These are phyloP conservation scores for Eudyptes chrysolophus DNA, from an alignment of 2,113 vertebrate species.

Conservation along the genomic window DNA sequence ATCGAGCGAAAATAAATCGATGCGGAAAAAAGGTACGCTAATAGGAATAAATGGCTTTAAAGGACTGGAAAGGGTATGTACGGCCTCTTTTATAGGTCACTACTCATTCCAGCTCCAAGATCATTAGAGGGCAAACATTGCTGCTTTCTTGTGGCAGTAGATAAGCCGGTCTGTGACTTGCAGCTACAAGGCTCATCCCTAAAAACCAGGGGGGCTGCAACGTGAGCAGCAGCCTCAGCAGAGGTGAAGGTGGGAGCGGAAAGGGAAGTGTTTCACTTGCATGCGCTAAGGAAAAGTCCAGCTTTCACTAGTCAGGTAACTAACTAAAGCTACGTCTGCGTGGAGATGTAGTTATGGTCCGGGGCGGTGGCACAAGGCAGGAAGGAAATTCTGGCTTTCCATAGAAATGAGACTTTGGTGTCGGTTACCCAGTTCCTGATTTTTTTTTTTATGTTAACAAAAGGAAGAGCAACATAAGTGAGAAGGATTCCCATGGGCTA, in stretches of 20 bases:
- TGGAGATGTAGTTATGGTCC: not conserved
- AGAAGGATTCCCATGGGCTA: constrained; percentile 26
- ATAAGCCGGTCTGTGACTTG: not conserved
- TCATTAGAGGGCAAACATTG: not conserved
- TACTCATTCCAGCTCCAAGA: not conserved
- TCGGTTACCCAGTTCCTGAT: not conserved
- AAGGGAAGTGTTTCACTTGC: accelerated
- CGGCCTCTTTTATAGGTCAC: not conserved
- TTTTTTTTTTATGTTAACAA: not conserved
- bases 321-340: not conserved
- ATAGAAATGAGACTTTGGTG: not conserved
- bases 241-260: not conserved
- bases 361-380: too few species aligned
- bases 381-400: not conserved
- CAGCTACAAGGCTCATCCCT: not conserved
- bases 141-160: not conserved
- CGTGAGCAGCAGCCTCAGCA: not conserved
- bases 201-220: not conserved
- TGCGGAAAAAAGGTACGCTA: not conserved
- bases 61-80: not conserved
- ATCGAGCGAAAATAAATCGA: not conserved
- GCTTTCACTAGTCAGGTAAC: not conserved
- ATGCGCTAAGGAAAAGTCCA: accelerated
- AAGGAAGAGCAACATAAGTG: not conserved
- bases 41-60: not conserved